phyloP scores from a whole-genome alignment of 2,888 invertebrate genomes.

The Chalcosyrphus nemorum region DNA sequence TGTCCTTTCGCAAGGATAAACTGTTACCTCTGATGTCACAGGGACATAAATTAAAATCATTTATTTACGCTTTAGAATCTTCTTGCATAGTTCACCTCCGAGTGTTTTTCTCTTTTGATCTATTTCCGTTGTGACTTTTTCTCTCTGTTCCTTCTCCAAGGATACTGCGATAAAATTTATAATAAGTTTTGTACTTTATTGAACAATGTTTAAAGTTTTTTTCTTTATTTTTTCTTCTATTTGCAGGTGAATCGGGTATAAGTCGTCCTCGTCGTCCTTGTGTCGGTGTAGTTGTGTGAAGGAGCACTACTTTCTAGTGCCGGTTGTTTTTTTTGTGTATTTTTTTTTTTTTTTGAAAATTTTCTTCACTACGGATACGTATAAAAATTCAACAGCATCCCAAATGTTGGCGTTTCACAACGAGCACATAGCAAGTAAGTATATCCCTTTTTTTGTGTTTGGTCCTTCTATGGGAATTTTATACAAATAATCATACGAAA shows the following conservation, averaged over 20 bases:
- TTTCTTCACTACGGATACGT: constrained; percentile 51
- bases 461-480: constrained; percentile 40
- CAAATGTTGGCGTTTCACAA: constrained; percentile 82
- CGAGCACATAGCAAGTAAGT: constrained; percentile 82
- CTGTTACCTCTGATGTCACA: constrained; percentile 57
- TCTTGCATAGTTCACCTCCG: constrained; percentile 13
- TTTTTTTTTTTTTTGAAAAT: constrained; percentile 42
- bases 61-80: constrained; percentile 52
- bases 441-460: constrained; percentile 41
- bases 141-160: neutral
- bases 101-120: constrained; percentile 30
- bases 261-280: constrained; percentile 19
- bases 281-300: constrained; percentile 17
- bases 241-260: constrained; percentile 65
- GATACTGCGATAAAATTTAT: constrained; percentile 51
- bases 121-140: neutral
- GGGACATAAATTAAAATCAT: constrained; percentile 58
- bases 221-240: constrained; percentile 21
- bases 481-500: constrained; percentile 35
- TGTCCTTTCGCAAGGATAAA: constrained; percentile 22
- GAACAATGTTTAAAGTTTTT: constrained; percentile 49
- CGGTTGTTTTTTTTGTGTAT: too few relatives aligned
- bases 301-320: constrained; percentile 39
- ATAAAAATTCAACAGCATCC: constrained; percentile 70
- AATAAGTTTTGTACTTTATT: constrained; percentile 66